A percentile compares a stretch with the other conserved stretches of the same genome.
Evolutionary conservation across 1,140 invertebrate species (phyloP).

Genomic region (Macrotrachela quadricornifera): DNA sequence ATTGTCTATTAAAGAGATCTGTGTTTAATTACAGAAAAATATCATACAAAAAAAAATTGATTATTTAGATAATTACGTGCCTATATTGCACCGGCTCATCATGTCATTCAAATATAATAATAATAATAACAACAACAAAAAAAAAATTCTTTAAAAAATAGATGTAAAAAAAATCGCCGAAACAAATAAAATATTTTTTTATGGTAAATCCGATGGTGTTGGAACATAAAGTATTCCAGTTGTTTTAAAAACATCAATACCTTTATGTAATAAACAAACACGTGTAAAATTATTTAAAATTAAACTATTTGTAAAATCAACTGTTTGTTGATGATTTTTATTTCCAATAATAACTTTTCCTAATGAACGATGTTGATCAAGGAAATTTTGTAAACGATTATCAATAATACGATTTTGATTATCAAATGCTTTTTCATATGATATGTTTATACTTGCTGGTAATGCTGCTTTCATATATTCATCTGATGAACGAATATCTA

Average conservation of each 20-base stretch:
- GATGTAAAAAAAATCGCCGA: too few species aligned
- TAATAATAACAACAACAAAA: too few species aligned
- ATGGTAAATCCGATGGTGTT: neutral
- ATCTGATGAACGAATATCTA: slow-evolving; percentile 49
- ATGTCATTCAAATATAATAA: too few species aligned
- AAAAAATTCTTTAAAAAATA: too few species aligned
- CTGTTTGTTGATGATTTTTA: slow-evolving; percentile 13
- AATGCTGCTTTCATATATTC: slow-evolving; percentile 51
- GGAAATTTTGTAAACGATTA: slow-evolving; percentile 38
- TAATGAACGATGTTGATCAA: slow-evolving; percentile 39
- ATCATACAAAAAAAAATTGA: too few species aligned
- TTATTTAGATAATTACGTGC: too few species aligned
- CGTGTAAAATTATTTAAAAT: slow-evolving; percentile 29
- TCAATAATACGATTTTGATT: slow-evolving; percentile 39
- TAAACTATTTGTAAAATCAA: slow-evolving; percentile 34
- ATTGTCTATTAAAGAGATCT: too few species aligned
- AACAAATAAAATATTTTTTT: neutral
- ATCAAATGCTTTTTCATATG: slow-evolving; percentile 43
- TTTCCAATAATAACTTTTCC: slow-evolving; percentile 50
- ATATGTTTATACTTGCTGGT: slow-evolving; percentile 59
- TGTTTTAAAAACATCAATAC: slow-evolving; percentile 34
- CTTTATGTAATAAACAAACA: slow-evolving; percentile 36
- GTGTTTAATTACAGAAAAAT: too few species aligned
- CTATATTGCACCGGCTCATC: too few species aligned
- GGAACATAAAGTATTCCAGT: slow-evolving; percentile 23